Evolutionary conservation across 2,888 invertebrate species (phyloP), one percentile per base, ranked within the genome.

Genomic region (Leptinotarsa peninsularis): DNA sequence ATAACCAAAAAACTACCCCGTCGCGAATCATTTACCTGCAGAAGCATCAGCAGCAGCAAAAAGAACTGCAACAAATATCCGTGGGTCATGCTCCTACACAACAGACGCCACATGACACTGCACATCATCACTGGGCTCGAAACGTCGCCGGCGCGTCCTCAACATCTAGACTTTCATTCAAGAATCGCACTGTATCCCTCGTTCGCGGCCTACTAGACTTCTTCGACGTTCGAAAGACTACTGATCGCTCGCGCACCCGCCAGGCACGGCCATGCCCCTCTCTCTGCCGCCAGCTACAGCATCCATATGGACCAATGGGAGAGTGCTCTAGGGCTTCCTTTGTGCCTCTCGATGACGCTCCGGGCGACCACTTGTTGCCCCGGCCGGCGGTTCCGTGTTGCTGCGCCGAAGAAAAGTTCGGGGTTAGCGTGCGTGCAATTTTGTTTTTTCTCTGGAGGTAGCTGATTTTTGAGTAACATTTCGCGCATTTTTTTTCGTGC

Each of bases 51-150:
- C 79, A 89, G 87, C 81, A 89, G 84, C 77, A 89, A 85, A 84
- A 89, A 89, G 82, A 88, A 88, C 86, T 89, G 89, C 85, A 89
- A 86, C 84, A 89, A 89, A 87, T 89, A 89, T 89, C 89, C 89
- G 87, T 89, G 89, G 86, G 89, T 88, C 88, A 89, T 89, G 87
- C 88, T 89, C 87, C 88, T 89, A 88, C 88, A 88, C 87, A 89
- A 87, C 85, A 89, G 87, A 82, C 89, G 88, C 89, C 89, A 89
- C 88, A 89, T 88, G 85, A 89, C 89, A 88, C 89, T 88, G 87
- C 89, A 89, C 89, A 89, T 89, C 85, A 86, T 88, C 87, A 87
- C 86, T 82, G 82, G 76, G 79, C 82, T 79, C 74, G 78, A 79
- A 82, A 81, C 81, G 82, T 83, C 85, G 84, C 81, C 74, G 77